A percentile compares a stretch with the other conserved stretches of the same genome.
Evolutionary conservation across 2,797 vertebrate species (phyloP).

Genomic region (Characodon lateralis): DNA sequence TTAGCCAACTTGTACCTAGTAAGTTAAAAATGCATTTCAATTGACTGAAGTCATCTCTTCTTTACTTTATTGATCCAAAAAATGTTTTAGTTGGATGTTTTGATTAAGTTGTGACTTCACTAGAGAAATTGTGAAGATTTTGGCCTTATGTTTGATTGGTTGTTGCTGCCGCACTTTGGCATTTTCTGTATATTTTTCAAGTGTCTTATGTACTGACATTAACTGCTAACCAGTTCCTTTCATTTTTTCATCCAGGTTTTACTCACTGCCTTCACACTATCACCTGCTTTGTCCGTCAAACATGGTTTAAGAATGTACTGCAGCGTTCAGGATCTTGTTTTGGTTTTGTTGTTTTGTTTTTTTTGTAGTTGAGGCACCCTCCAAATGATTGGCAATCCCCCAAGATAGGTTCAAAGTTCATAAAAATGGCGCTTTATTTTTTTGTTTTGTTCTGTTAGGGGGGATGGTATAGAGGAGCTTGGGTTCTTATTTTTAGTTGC

Average conservation of each 20-base stretch:
- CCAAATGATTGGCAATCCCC: neutral
- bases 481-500: too few relatives aligned
- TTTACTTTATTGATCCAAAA: conserved; percentile 1
- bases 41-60: conserved; percentile 10
- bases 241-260: conserved; percentile 36
- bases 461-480: too few relatives aligned
- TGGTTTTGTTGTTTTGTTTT: conserved; percentile 3
- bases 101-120: conserved; percentile 12
- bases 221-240: conserved; percentile 8
- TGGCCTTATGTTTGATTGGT: conserved; percentile 59
- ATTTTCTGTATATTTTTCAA: conserved; percentile 25
- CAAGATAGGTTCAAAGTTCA: neutral
- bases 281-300: conserved; percentile 34
- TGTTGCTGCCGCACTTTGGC: conserved; percentile 43
- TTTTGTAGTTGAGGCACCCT: neutral
- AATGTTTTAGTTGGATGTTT: conserved; percentile 21
- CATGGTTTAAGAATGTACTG: conserved; percentile 64
- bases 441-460: too few relatives aligned
- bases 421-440: neutral
- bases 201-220: conserved; percentile 20
- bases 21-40: conserved; percentile 14
- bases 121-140: conserved; percentile 25
- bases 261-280: conserved; percentile 41
- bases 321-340: conserved; percentile 43
- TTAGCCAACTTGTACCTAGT: conserved; percentile 17